Evolutionary conservation across 2,888 invertebrate species (phyloP).

Genomic region (Oscheius myriophilus): DNA sequence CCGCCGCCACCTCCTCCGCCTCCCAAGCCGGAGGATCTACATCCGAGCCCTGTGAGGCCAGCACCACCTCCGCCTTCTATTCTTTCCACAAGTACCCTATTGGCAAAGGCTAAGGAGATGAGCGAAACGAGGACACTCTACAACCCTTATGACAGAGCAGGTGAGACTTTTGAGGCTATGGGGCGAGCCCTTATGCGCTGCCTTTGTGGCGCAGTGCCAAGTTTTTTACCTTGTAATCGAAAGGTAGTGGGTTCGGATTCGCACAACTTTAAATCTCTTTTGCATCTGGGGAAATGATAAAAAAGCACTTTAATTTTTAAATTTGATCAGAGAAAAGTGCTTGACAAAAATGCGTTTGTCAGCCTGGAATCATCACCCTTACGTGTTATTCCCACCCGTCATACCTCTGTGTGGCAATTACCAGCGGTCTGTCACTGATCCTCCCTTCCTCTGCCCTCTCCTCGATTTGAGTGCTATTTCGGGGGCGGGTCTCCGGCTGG

Average conservation of each 20-base stretch:
- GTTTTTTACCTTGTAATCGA: no score
- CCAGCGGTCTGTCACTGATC: no score
- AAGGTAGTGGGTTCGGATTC: no score
- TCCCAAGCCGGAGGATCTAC: conserved; percentile 33
- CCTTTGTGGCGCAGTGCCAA: no score
- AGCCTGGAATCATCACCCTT: no score
- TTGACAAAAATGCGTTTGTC: no score
- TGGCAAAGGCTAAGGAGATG: conserved; percentile 20
- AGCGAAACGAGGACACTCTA: background rate
- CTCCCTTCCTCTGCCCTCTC: no score
- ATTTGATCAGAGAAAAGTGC: no score
- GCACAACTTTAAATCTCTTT: no score
- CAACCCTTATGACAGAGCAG: conserved; percentile 22
- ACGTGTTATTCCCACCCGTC: background rate
- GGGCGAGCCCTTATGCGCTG: no score
- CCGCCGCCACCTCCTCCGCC: conserved; percentile 28
- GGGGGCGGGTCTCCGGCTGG: conserved; percentile 11
- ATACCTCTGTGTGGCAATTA: conserved; percentile 7
- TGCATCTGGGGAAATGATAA: no score
- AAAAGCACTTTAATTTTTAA: no score
- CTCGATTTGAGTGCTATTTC: conserved; percentile 11
- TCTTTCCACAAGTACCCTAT: conserved; percentile 1
- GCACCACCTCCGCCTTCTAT: conserved; percentile 31
- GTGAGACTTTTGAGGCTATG: background rate
- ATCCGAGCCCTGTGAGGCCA: conserved; percentile 32